Conservation (phyloP, 2,113 vertebrate species). For the Trichechus manatus region DNA sequence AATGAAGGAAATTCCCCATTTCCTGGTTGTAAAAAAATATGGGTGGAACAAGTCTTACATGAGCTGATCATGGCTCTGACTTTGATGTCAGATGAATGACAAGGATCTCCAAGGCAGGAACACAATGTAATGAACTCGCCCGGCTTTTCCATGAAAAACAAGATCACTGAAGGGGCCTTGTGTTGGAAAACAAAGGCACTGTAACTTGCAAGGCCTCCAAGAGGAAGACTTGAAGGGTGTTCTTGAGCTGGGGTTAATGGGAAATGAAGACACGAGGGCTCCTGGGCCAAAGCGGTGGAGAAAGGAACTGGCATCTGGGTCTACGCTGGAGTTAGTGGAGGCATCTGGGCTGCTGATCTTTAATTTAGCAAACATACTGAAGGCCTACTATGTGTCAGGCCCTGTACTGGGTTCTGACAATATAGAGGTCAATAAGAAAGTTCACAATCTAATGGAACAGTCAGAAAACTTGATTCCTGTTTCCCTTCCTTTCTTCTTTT, state of each 20-base stretch:
- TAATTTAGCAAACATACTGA: too few relatives aligned
- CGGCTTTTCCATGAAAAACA: conserved; percentile 80
- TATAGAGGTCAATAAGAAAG: not conserved
- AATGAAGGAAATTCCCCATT: conserved; percentile 84
- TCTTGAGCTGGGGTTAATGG: not conserved
- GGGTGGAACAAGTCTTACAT: conserved; percentile 70
- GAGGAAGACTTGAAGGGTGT: not conserved
- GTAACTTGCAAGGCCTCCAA: not conserved
- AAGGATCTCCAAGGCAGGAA: conserved; percentile 75
- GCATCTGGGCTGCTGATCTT: rapidly evolving
- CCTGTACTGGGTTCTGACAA: not conserved
- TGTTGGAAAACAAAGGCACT: conserved; percentile 66
- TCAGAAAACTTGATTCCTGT: not conserved
- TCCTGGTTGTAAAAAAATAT: conserved; percentile 82
- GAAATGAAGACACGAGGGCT: not conserved
- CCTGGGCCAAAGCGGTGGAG: not conserved
- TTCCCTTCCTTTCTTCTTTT: not conserved
- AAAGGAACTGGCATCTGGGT: not conserved
- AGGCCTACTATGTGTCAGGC: not conserved
- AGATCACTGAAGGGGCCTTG: conserved; percentile 59
- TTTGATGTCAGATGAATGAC: conserved; percentile 79
- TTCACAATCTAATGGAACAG: not conserved
- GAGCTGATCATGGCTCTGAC: conserved; percentile 49
- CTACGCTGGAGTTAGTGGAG: rapidly evolving
- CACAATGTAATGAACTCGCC: conserved; percentile 75